Evolutionary conservation across 30 jellyfish, hydroid and myxozoan genomes (phyloP).

Genomic region (Aurelia sp.): DNA sequence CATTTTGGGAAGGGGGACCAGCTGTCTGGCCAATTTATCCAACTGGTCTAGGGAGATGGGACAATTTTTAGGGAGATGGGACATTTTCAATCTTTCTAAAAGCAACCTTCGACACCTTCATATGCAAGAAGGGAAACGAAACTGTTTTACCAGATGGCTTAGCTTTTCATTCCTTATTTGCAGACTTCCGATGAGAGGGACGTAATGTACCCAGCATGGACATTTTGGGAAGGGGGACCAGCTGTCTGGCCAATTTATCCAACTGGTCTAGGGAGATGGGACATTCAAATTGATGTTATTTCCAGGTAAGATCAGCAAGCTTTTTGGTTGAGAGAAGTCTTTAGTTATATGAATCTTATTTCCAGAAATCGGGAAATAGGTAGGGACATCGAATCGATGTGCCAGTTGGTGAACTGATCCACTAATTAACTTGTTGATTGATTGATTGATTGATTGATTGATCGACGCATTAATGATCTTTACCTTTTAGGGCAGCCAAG

Average conservation of each 20-base stretch:
- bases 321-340: no score
- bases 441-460: not conserved
- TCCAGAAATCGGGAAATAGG: not conserved
- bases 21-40: slow-evolving; percentile 96
- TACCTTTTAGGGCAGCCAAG: slow-evolving; percentile 61
- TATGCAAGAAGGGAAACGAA: not conserved
- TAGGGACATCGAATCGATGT: not conserved
- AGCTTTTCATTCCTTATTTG: no score
- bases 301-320: slow-evolving; percentile 44
- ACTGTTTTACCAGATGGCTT: no score
- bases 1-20: slow-evolving; percentile 99
- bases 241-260: slow-evolving; percentile 96
- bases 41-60: slow-evolving; percentile 96
- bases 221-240: slow-evolving; percentile 99
- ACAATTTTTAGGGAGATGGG: no score
- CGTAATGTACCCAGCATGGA: slow-evolving; percentile 95
- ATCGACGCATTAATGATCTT: no score
- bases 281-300: slow-evolving; percentile 59
- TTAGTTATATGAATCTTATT: not conserved
- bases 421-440: not conserved
- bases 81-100: no score
- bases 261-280: slow-evolving; percentile 96
- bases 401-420: not conserved
- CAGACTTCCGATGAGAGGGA: slow-evolving; percentile 81
- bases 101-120: not conserved